A percentile compares a stretch with the other conserved stretches of the same genome.
phyloP scores from a whole-genome alignment of 2,888 invertebrate genomes.

The Brachyopa scutellaris region DNA sequence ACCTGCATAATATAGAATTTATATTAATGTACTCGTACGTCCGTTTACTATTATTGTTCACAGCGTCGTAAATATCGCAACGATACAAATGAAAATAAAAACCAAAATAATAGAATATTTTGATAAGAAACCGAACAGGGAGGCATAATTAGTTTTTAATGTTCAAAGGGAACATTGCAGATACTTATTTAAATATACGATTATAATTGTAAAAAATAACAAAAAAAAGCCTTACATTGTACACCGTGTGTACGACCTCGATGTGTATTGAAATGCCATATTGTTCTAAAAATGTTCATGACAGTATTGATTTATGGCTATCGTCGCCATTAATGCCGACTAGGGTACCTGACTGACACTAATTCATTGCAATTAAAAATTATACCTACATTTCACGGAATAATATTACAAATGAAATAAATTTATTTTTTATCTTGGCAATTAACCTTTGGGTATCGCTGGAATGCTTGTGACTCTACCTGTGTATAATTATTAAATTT shows the following conservation, averaged over 20 bases:
- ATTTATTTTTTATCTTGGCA: conserved; percentile 67
- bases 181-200: conserved; percentile 48
- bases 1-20: conserved; percentile 10
- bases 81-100: conserved; percentile 8
- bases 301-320: conserved; percentile 61
- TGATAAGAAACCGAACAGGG: conserved; percentile 47
- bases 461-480: not conserved
- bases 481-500: not conserved
- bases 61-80: conserved; percentile 16
- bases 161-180: conserved; percentile 30
- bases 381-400: conserved; percentile 56
- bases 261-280: conserved; percentile 30
- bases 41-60: not conserved
- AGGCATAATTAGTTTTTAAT: conserved; percentile 63
- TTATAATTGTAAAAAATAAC: conserved; percentile 1
- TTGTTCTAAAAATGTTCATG: conserved; percentile 59
- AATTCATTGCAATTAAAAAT: conserved; percentile 62
- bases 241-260: conserved; percentile 7
- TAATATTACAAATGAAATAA: conserved; percentile 63
- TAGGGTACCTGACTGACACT: conserved; percentile 54
- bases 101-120: conserved; percentile 24
- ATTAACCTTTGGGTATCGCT: conserved; percentile 55
- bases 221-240: conserved; percentile 1
- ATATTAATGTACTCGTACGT: not conserved
- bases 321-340: conserved; percentile 57